These are phyloP conservation scores for Apocrypta bakeri DNA, from an alignment of 1,140 invertebrate genomes.

Conservation along the genomic window DNA sequence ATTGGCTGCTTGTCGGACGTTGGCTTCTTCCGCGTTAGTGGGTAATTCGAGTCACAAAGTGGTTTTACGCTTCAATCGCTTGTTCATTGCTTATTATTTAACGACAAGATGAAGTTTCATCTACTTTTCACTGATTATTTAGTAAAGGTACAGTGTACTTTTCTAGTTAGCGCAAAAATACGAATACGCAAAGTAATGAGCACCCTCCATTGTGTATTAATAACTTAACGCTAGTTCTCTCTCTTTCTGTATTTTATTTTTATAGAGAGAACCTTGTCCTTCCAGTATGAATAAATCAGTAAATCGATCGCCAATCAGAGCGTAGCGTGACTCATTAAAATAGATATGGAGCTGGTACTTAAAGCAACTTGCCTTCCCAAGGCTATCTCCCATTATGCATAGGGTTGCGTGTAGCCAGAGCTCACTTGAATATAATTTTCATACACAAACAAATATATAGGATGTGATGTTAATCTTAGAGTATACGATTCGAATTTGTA, in stretches of 20 bases:
- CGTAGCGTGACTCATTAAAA: background rate
- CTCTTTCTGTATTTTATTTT: background rate
- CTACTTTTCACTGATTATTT: background rate
- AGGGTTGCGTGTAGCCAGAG: background rate
- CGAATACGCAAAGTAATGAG: background rate
- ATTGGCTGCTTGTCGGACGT: background rate
- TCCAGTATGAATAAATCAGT: background rate
- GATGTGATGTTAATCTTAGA: background rate
- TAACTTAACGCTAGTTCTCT: background rate
- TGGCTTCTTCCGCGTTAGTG: background rate
- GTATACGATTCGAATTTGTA: background rate
- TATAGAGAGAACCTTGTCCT: background rate
- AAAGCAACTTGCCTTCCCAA: background rate
- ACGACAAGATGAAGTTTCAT: background rate
- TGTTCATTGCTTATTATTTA: background rate
- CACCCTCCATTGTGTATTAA: background rate
- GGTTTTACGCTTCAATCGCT: no score
- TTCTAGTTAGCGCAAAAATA: background rate
- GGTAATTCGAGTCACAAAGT: background rate
- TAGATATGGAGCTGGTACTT: background rate
- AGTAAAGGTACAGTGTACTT: no score
- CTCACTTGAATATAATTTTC: background rate
- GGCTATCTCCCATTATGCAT: background rate
- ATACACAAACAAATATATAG: background rate
- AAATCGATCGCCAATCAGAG: background rate